Conservation (phyloP, 2,888 invertebrate genomes). For the Calliphora vomitoria region DNA sequence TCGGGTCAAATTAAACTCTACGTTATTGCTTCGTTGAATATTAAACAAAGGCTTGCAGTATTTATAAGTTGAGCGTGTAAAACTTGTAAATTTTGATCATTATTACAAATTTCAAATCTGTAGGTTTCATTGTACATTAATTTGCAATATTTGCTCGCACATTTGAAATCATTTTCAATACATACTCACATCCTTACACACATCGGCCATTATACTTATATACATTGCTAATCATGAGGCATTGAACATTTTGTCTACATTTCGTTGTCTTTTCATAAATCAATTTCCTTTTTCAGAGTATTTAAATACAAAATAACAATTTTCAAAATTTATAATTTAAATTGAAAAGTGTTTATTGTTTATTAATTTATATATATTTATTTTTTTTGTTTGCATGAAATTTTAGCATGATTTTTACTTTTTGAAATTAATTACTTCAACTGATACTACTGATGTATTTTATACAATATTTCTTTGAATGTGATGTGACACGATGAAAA, state of each 20-base stretch:
- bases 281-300: background rate
- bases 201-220: background rate
- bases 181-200: background rate
- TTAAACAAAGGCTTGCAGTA: too few relatives aligned
- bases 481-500: constrained; percentile 68
- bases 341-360: constrained; percentile 12
- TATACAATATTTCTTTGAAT: constrained; percentile 40
- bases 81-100: too few relatives aligned
- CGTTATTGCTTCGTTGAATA: too few relatives aligned
- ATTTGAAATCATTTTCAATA: background rate
- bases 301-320: background rate
- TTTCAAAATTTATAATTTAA: constrained; percentile 23
- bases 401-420: constrained; percentile 3
- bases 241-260: constrained; percentile 18
- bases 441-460: constrained; percentile 14
- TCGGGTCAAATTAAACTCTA: too few relatives aligned
- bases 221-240: background rate
- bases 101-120: too few relatives aligned
- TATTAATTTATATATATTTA: constrained; percentile 6
- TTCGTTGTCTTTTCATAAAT: background rate
- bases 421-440: constrained; percentile 20
- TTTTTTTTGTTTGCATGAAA: constrained; percentile 6
- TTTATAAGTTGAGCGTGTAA: too few relatives aligned
- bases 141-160: too few relatives aligned
- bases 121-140: too few relatives aligned